These are phyloP conservation scores for Myotis pilosus DNA, from an alignment of 2,797 vertebrate species.

Conservation along the genomic window DNA sequence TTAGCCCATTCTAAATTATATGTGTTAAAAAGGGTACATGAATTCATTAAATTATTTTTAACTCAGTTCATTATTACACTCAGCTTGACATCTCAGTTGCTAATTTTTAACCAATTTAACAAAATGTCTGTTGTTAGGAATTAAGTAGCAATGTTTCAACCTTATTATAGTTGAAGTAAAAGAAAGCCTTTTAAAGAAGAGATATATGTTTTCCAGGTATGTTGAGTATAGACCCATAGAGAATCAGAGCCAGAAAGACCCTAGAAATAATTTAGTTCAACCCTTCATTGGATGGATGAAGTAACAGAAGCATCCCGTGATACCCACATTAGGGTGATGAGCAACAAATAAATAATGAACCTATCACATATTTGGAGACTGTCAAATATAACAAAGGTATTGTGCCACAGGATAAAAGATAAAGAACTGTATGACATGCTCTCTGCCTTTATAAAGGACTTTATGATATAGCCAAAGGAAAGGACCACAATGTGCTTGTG, in stretches of 20 bases:
- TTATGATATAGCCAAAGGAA: background rate
- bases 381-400: background rate
- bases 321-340: background rate
- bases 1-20: conserved; percentile 74
- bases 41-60: conserved; percentile 86
- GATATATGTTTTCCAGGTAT: conserved; percentile 37
- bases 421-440: background rate
- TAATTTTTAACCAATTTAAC: conserved; percentile 82
- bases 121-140: conserved; percentile 76
- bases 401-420: background rate
- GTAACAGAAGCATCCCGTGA: conserved; percentile 17
- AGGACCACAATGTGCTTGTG: background rate
- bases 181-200: conserved; percentile 62
- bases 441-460: background rate
- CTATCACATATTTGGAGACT: conserved; percentile 13
- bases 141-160: conserved; percentile 70
- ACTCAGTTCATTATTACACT: conserved; percentile 83
- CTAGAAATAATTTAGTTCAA: background rate
- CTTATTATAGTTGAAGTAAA: conserved; percentile 66
- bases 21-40: conserved; percentile 79
- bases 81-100: conserved; percentile 80
- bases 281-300: background rate
- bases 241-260: background rate
- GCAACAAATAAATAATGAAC: background rate
- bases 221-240: background rate